Evolutionary conservation across 2,888 invertebrate species (phyloP).

Genomic region (Orthonevra nobilis): DNA sequence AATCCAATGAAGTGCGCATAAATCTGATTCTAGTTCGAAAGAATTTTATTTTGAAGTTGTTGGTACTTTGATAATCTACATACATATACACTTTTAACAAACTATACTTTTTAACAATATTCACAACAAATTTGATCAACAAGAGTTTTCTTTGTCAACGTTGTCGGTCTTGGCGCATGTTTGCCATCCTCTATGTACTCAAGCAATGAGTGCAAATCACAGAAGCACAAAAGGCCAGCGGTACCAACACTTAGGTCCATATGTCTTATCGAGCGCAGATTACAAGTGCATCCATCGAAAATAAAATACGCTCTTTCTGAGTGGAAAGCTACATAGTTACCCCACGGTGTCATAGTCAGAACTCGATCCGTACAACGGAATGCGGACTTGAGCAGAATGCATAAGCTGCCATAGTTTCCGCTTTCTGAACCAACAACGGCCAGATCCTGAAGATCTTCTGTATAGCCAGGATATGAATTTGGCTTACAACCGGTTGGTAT

Average conservation of each 20-base stretch:
- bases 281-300: constrained; percentile 78
- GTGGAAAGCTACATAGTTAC: constrained; percentile 78
- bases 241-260: constrained; percentile 78
- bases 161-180: constrained; percentile 67
- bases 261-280: constrained; percentile 77
- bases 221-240: constrained; percentile 76
- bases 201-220: constrained; percentile 73
- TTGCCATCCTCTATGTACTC: constrained; percentile 75
- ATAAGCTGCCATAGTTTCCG: constrained; percentile 77
- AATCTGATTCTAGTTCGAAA: no score
- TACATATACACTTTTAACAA: no score
- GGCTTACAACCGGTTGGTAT: constrained; percentile 71
- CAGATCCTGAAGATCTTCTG: constrained; percentile 72
- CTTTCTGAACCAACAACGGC: constrained; percentile 78
- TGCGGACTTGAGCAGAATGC: constrained; percentile 74
- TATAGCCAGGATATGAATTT: constrained; percentile 76
- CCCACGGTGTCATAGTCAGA: constrained; percentile 78
- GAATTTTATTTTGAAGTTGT: no score
- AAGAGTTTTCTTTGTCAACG: constrained; percentile 52
- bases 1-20: no score
- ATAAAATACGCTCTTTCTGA: constrained; percentile 73
- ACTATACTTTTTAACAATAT: no score
- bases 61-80: no score
- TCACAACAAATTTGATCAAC: constrained; percentile 73
- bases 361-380: constrained; percentile 77